Evolutionary conservation across 2,888 invertebrate species (phyloP), one percentile per base, ranked within the genome.

Genomic region (Drosophila emarginata): DNA sequence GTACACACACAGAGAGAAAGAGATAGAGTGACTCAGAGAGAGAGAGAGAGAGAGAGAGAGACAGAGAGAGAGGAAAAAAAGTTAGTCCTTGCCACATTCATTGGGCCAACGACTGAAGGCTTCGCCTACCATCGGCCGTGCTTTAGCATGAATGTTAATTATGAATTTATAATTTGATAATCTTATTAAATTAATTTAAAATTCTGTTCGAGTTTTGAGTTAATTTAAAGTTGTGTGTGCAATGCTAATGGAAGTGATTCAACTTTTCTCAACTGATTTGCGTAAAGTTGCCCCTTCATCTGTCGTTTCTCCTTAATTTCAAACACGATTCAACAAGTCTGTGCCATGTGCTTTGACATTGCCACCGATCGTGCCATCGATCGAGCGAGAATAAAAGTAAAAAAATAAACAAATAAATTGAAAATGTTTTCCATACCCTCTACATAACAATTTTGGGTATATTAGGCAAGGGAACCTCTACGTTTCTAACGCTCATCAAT

Each of bases 101-200:
- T 45, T 45, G 45, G 45, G 18, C 45, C 18, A 45, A 21, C 21
- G 21, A 21, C 45, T 45, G 45, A 45, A 32, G 32, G 32, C 45
- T 45, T 21, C 18, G 45, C 45, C 45, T 45, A 45, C 18, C 7
- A 26, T 14, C 15, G 26, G 9, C n/a, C 26, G 14, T 36, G 39
- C 26, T 21, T 11, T 52, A 67, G 73, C 80, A 78, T 83, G 79
- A 82, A 85, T 87, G 82, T 81, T 84, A 84, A 84, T 84, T 84
- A 87, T 85, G 87, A 84, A 84, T 84, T 82, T 77, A 76, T 84
- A 87, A 84, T 84, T 84, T 87, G 87, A 87, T 83, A 87, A 87
- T 87, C 83, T 79, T 85, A 87, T 87, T 85, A 85, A 83, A 87
- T 84, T 84, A 85, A 84, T 84, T 84, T 82, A 70, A 85, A 85